Percentiles rank a stretch among this genome's conserved stretches.
These are phyloP conservation scores for Prionace glauca DNA, from an alignment of 2,797 vertebrate species.

Conservation along the genomic window DNA sequence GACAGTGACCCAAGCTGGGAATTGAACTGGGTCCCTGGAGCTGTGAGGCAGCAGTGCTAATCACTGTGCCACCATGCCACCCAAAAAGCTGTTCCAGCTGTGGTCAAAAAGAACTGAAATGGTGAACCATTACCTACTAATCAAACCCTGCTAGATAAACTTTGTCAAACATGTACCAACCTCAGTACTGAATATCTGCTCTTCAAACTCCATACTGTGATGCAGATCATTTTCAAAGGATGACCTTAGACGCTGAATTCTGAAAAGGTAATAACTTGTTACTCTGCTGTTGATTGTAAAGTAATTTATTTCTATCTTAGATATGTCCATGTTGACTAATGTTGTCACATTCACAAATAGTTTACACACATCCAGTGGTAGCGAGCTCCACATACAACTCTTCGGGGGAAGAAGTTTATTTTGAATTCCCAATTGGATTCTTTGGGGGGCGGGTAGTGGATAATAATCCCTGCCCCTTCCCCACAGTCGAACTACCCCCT, in stretches of 20 bases:
- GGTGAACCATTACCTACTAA: neutral
- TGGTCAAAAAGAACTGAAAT: neutral
- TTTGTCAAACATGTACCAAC: constrained; percentile 45
- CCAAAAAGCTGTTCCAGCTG: neutral
- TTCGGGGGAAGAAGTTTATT: too few relatives aligned
- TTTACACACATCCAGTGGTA: neutral
- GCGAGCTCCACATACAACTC: too few relatives aligned
- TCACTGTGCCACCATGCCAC: too few relatives aligned
- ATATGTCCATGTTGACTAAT: neutral
- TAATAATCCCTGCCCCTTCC: too few relatives aligned
- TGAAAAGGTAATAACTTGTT: constrained; percentile 49
- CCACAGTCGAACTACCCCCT: too few relatives aligned
- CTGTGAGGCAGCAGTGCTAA: too few relatives aligned
- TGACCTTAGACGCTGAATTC: constrained; percentile 65
- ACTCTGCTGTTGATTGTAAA: neutral
- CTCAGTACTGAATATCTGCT: constrained; percentile 65
- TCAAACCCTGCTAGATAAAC: neutral
- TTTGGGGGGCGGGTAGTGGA: too few relatives aligned
- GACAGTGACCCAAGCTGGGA: too few relatives aligned
- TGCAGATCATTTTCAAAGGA: constrained; percentile 61
- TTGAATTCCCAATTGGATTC: too few relatives aligned
- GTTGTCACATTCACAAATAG: neutral
- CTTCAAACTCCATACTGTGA: constrained; percentile 60
- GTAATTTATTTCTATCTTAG: neutral
- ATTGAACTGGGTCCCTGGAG: too few relatives aligned